phyloP scores from a whole-genome alignment of 1,140 invertebrate genomes.

The Apis florea region DNA sequence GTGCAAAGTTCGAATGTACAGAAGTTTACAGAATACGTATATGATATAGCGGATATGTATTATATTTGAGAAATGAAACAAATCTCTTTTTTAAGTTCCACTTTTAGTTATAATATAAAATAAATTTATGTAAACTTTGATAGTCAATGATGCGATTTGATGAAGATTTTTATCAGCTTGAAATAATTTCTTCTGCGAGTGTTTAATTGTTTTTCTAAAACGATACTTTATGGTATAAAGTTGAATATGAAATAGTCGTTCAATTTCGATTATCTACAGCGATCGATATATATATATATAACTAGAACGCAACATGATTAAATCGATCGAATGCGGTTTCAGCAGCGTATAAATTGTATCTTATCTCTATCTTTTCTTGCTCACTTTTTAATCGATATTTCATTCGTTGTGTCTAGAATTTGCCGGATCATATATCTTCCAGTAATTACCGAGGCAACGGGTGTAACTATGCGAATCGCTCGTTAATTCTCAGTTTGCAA shows the following conservation, averaged over 20 bases:
- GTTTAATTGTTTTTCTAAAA: too few species aligned
- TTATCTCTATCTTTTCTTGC: neutral
- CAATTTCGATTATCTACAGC: neutral
- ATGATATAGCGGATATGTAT: too few species aligned
- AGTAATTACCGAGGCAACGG: slow-evolving; percentile 10
- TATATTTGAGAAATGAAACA: too few species aligned
- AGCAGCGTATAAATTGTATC: neutral
- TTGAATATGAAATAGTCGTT: too few species aligned
- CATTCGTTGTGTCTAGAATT: slow-evolving; percentile 2
- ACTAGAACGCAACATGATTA: neutral
- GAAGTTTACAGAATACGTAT: too few species aligned
- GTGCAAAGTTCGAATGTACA: too few species aligned
- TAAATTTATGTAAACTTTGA: too few species aligned
- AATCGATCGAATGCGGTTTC: neutral
- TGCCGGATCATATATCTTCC: slow-evolving; percentile 8
- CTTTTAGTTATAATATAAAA: too few species aligned
- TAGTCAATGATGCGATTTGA: too few species aligned
- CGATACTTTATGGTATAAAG: neutral
- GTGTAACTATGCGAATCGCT: neutral
- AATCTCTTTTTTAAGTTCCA: too few species aligned
- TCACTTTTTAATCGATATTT: slow-evolving; percentile 1
- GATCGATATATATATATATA: neutral
- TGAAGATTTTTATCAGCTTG: too few species aligned
- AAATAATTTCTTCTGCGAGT: too few species aligned
- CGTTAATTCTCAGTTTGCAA: slow-evolving; percentile 22